Evolutionary conservation across 1,140 invertebrate species (phyloP).

Genomic region (Drosophila bocki): DNA sequence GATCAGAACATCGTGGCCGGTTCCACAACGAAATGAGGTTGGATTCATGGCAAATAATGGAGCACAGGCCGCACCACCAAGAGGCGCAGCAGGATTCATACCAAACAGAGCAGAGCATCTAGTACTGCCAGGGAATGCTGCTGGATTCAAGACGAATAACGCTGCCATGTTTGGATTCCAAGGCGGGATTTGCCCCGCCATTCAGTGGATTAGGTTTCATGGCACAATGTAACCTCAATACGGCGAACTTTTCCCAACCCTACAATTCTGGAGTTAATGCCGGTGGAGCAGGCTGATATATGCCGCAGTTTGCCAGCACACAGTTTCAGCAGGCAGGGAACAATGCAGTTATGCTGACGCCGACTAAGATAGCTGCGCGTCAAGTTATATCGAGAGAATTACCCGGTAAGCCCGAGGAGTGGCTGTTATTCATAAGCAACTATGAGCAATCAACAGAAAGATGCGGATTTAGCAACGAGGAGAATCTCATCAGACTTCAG

Average conservation of each 20-base stretch:
- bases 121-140: not conserved
- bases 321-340: not conserved
- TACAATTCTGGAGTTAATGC: not conserved
- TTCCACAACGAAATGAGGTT: no score
- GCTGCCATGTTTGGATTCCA: not conserved
- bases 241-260: not conserved
- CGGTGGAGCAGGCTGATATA: not conserved
- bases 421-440: conserved; percentile 10
- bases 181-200: not conserved
- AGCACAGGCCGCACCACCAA: not conserved
- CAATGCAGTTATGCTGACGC: not conserved
- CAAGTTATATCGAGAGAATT: not conserved
- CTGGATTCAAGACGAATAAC: not conserved
- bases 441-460: conserved; percentile 2
- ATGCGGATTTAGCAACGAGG: not conserved
- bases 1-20: not conserved
- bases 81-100: not conserved
- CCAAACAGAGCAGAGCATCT: not conserved
- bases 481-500: not conserved
- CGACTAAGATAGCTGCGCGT: not conserved
- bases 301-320: not conserved
- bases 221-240: not conserved
- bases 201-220: not conserved
- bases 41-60: no score
- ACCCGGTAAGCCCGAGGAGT: not conserved